Base-by-base conservation (phyloP, 2,888 invertebrate genomes). In the Miltochrista miniata region DNA sequence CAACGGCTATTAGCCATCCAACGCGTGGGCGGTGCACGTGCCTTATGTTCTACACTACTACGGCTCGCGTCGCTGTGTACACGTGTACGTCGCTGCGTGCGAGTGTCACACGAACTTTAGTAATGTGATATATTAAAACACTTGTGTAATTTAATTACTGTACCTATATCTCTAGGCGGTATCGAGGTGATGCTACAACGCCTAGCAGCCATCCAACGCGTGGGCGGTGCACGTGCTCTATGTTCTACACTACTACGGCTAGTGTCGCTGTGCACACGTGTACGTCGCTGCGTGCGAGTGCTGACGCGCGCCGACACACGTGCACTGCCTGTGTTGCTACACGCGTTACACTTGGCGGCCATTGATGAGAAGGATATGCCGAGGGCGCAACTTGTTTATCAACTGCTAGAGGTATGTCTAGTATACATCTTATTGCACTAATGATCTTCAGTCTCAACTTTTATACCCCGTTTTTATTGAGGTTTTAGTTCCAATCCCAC, bases 41-140 rank as follows among this genome's bases (percentile, higher is more conserved):
- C 98, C 24, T 90, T 99, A 45, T 94, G 98, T 61, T 96, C 96
- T 65, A 98, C 99, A 0, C 92, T 99, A 34, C 92, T 99, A 37
- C 98, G 98, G 75, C 90, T 99, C 63, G 95, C 99, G 83, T 93
- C 96, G 47, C 94, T 98, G 68, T 97, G 98, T 80, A 96, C 98
- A 45, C 98, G 98, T 91, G 97, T 97, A 41, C 95, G 95, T 39
- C 95, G 95, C 56, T 98, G 98, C 84, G 96, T 98, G 81, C 95
- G 96, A 80, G 96, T 97, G 95, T 96, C 76, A 91, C 98, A 61
- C 95, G 95, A 46, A 96, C 98, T 9, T 94, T 98, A 72, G n/a
- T n/a, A n/a, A n/a, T n/a, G n/a, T n/a, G n/a, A n/a, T 24, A 24
- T 24, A 24, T 5, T 24, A 4, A 24, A 4, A 24, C 2, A 4